These are phyloP conservation scores for Plagodis pulveraria DNA, from an alignment of 2,888 invertebrate species.

Conservation along the genomic window DNA sequence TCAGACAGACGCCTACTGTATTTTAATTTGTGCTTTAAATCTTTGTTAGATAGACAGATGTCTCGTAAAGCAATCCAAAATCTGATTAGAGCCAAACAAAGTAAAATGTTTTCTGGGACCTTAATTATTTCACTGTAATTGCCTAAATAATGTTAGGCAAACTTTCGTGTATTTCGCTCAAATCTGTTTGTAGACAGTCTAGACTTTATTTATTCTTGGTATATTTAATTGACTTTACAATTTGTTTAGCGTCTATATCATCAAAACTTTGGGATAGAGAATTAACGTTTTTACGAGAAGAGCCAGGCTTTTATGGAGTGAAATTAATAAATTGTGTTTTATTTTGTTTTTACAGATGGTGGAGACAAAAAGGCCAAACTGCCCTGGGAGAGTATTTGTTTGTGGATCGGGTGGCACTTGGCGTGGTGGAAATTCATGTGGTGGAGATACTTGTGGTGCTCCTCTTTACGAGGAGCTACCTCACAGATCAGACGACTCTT, in stretches of 20 bases:
- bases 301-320: no score
- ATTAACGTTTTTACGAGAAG: neutral
- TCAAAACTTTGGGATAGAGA: constrained; percentile 17
- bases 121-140: constrained; percentile 35
- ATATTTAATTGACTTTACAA: constrained; percentile 48
- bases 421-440: constrained; percentile 83
- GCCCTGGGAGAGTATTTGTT: constrained; percentile 87
- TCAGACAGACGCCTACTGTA: constrained; percentile 23
- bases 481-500: constrained; percentile 84
- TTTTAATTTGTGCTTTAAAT: constrained; percentile 21
- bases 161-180: constrained; percentile 39
- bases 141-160: constrained; percentile 36
- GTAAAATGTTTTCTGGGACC: constrained; percentile 19
- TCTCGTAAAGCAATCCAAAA: constrained; percentile 24
- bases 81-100: constrained; percentile 26
- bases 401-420: constrained; percentile 84
- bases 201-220: constrained; percentile 39
- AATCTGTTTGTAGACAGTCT: constrained; percentile 40
- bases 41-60: constrained; percentile 18
- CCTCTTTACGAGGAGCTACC: constrained; percentile 93
- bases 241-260: constrained; percentile 22
- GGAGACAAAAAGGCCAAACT: constrained; percentile 87
- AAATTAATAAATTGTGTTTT: neutral
- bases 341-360: constrained; percentile 86
- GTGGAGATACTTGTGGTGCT: constrained; percentile 82